These are phyloP conservation scores for Hydractinia echinata DNA, from an alignment of 30 jellyfish, hydroid and myxozoan species.

Conservation along the genomic window DNA sequence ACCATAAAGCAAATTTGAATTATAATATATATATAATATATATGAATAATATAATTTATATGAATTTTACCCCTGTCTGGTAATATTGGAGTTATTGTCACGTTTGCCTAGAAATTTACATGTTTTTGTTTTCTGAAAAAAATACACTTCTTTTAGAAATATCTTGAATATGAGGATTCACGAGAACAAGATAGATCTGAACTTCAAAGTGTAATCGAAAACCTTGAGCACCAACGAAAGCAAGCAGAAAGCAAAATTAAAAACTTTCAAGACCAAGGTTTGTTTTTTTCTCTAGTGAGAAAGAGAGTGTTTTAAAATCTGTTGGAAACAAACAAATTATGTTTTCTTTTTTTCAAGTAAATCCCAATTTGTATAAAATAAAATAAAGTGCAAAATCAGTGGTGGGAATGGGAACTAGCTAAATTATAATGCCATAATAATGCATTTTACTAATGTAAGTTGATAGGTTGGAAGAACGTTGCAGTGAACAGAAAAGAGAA, in stretches of 20 bases:
- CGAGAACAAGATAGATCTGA: conserved; percentile 76
- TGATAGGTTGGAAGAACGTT: conserved; percentile 87
- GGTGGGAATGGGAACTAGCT: too few relatives aligned
- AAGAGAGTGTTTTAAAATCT: neutral
- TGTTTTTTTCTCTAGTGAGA: neutral
- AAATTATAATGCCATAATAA: neutral
- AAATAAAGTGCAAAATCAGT: too few relatives aligned
- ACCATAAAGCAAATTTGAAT: too few relatives aligned
- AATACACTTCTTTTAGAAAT: conserved; percentile 49
- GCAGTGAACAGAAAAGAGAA: conserved; percentile 76
- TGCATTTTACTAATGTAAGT: conserved; percentile 33
- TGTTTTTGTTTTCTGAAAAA: neutral
- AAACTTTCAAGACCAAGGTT: conserved; percentile 72
- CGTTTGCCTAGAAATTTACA: too few relatives aligned
- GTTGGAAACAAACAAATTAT: neutral
- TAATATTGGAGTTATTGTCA: too few relatives aligned
- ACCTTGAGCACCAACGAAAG: conserved; percentile 45
- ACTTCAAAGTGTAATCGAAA: conserved; percentile 66
- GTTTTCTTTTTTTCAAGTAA: neutral
- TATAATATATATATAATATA: too few relatives aligned
- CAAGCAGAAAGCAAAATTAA: conserved; percentile 71
- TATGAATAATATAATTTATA: too few relatives aligned
- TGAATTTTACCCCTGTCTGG: too few relatives aligned
- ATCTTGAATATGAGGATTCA: conserved; percentile 90
- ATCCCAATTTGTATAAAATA: neutral